phyloP scores from a whole-genome alignment of 2,797 vertebrate genomes.

The Sphenodon punctatus region DNA sequence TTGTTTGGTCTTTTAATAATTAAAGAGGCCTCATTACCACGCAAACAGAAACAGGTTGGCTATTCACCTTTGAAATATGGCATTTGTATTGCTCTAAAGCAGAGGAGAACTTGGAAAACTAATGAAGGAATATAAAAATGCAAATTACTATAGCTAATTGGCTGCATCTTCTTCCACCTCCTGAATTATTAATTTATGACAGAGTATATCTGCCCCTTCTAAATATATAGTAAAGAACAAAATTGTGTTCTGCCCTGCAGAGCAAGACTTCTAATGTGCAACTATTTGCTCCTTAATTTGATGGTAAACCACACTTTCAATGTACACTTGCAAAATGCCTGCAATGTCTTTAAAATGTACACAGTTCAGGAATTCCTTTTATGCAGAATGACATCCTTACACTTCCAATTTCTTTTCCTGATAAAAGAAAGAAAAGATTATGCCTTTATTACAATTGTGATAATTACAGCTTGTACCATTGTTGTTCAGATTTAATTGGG shows the following conservation, averaged over 20 bases:
- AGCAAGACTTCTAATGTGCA: slow-evolving; percentile 14
- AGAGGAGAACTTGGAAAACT: slow-evolving; percentile 67
- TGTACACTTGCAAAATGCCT: slow-evolving; percentile 28
- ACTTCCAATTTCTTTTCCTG: slow-evolving; percentile 6
- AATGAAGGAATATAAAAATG: slow-evolving; percentile 77
- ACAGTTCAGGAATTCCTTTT: not conserved
- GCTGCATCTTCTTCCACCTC: slow-evolving; percentile 67
- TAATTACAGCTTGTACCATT: slow-evolving; percentile 21
- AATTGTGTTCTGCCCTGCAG: slow-evolving; percentile 23
- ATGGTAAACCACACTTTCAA: slow-evolving; percentile 39
- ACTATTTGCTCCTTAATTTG: slow-evolving; percentile 56
- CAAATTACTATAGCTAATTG: slow-evolving; percentile 76
- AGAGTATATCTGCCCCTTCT: slow-evolving; percentile 61
- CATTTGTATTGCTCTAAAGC: slow-evolving; percentile 63
- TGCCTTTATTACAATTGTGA: slow-evolving; percentile 17
- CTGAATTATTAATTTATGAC: slow-evolving; percentile 79
- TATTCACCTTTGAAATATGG: slow-evolving; percentile 69
- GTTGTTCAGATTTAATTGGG: slow-evolving; percentile 2
- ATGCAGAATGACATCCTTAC: not conserved
- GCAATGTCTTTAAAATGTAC: slow-evolving; percentile 7
- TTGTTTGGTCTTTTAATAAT: slow-evolving; percentile 65
- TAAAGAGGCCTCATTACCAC: slow-evolving; percentile 66
- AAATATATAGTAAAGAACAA: slow-evolving; percentile 70
- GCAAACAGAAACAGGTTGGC: slow-evolving; percentile 65
- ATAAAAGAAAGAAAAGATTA: slow-evolving; percentile 2